Conservation (phyloP, 2,113 vertebrate genomes). For the Benitochromis conjunctus region DNA sequence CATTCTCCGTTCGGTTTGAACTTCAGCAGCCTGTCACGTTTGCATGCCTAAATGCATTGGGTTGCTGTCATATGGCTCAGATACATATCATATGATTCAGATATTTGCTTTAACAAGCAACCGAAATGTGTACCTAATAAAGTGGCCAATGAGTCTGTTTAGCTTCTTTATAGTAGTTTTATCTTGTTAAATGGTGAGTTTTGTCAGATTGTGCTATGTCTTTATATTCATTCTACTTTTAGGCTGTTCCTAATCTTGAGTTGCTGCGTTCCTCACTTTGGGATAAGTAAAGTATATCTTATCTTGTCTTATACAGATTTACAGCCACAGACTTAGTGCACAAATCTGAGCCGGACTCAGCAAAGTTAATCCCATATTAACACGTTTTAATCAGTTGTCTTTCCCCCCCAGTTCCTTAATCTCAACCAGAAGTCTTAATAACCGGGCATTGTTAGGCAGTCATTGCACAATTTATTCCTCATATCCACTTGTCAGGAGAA, state of each 20-base stretch:
- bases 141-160: neutral
- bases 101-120: neutral
- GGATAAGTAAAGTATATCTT: neutral
- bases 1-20: neutral
- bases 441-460: neutral
- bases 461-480: neutral
- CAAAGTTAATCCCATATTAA: neutral
- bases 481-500: neutral
- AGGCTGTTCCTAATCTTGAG: neutral
- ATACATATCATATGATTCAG: neutral
- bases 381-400: neutral
- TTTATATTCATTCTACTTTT: neutral
- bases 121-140: neutral
- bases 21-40: neutral
- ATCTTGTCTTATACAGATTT: neutral
- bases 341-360: neutral
- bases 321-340: neutral
- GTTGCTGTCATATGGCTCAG: neutral
- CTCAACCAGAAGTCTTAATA: neutral
- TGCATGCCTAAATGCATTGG: neutral
- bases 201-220: neutral
- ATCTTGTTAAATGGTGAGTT: too few relatives aligned
- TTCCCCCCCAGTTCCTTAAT: neutral
- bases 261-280: neutral
- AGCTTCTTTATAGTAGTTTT: neutral